These are phyloP conservation scores for Acanthococcus lagerstroemiae DNA, from an alignment of 2,888 invertebrate species.

Conservation along the genomic window DNA sequence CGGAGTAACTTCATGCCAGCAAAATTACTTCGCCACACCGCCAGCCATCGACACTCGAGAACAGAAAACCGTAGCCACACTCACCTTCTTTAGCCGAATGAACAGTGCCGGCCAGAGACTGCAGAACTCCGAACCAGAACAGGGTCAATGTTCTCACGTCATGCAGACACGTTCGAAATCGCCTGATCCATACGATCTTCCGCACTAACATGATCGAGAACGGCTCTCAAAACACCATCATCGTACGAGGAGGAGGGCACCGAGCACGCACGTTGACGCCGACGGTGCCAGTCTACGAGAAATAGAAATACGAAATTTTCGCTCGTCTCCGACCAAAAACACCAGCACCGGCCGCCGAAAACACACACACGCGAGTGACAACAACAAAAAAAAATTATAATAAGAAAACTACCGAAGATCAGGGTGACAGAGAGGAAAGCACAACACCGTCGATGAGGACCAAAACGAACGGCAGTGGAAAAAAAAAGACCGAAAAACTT, in stretches of 20 bases:
- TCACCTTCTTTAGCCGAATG: slow-evolving; percentile 6
- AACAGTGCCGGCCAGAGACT: background rate
- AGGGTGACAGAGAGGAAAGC: background rate
- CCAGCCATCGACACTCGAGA: too few relatives aligned
- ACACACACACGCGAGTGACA: background rate
- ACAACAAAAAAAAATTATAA: slow-evolving; percentile 1
- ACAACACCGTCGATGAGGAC: background rate
- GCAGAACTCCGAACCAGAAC: background rate
- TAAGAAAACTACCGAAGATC: background rate
- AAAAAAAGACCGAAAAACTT: background rate
- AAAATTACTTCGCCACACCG: too few relatives aligned
- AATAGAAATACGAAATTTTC: too few relatives aligned
- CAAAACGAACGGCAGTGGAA: background rate
- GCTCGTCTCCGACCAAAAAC: background rate
- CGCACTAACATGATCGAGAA: background rate
- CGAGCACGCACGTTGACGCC: too few relatives aligned
- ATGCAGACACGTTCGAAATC: background rate
- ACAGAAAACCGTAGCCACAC: too few relatives aligned
- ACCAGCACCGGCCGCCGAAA: background rate
- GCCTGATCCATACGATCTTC: background rate
- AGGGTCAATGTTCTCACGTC: background rate
- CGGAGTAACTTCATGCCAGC: too few relatives aligned
- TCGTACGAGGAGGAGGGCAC: background rate
- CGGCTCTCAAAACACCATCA: background rate
- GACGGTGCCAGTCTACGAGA: too few relatives aligned